phyloP scores from a whole-genome alignment of 2,113 vertebrate species.

The Cavia aperea region DNA sequence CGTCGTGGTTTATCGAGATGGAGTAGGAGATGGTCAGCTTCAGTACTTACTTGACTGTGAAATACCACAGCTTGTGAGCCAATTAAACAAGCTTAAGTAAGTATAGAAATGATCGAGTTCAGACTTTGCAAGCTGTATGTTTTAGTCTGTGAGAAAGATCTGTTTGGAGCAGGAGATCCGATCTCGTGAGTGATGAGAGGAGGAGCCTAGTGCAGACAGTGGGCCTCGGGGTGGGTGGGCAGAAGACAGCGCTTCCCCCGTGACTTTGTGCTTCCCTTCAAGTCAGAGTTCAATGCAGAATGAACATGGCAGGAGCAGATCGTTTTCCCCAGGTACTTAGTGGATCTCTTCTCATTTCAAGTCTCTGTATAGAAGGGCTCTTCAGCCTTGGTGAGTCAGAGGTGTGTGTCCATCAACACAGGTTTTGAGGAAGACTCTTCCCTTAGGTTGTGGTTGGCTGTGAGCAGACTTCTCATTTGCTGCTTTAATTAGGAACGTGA shows the following conservation, averaged over 20 bases:
- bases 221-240: neutral
- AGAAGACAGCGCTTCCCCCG: neutral
- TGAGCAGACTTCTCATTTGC: neutral
- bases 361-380: neutral
- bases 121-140: neutral
- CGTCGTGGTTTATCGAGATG: slow-evolving; percentile 29
- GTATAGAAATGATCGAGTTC: neutral
- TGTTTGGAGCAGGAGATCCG: neutral
- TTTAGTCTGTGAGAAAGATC: neutral
- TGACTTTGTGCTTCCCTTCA: no score
- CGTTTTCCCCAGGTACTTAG: neutral
- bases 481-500: neutral
- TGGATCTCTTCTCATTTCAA: neutral
- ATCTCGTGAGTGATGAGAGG: neutral
- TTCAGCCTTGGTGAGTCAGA: neutral
- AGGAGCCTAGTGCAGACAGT: neutral
- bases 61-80: neutral
- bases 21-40: slow-evolving; percentile 45
- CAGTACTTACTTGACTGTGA: slow-evolving; percentile 10
- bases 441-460: neutral
- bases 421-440: neutral
- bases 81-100: neutral
- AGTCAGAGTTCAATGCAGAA: no score
- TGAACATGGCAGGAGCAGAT: no score
- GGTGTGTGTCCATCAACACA: neutral